phyloP scores from a whole-genome alignment of 2,113 vertebrate species.

The Neotragus moschatus region DNA sequence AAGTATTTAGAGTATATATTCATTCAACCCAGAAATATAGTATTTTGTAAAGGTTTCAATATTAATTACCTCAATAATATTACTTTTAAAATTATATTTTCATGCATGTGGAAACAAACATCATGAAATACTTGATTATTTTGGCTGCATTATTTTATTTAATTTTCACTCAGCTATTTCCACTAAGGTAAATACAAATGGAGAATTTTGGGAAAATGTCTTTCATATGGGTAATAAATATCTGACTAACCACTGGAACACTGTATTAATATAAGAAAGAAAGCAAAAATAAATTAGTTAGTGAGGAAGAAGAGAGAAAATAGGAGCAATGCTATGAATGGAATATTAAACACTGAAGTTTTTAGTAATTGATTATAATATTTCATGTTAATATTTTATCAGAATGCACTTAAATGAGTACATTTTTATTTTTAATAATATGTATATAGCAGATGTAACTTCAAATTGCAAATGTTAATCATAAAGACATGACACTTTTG shows the following conservation, averaged over 20 bases:
- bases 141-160: background rate
- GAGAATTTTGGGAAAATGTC: background rate
- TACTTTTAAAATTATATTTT: background rate
- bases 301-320: background rate
- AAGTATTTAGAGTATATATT: background rate
- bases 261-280: background rate
- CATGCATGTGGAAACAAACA: background rate
- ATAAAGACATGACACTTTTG: background rate
- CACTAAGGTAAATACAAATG: background rate
- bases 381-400: background rate
- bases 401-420: background rate
- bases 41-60: background rate
- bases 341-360: background rate
- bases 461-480: constrained; percentile 9
- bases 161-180: background rate
- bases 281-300: constrained; percentile 29
- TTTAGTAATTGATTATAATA: constrained; percentile 1
- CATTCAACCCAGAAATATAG: background rate
- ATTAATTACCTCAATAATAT: background rate
- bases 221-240: background rate
- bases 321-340: background rate
- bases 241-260: background rate
- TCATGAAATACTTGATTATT: background rate
- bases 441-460: background rate
- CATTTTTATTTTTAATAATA: constrained; percentile 45